Percentiles rank a stretch among this genome's conserved stretches.
phyloP scores from a whole-genome alignment of 2,113 vertebrate genomes.

The Herpailurus yagouaroundi region DNA sequence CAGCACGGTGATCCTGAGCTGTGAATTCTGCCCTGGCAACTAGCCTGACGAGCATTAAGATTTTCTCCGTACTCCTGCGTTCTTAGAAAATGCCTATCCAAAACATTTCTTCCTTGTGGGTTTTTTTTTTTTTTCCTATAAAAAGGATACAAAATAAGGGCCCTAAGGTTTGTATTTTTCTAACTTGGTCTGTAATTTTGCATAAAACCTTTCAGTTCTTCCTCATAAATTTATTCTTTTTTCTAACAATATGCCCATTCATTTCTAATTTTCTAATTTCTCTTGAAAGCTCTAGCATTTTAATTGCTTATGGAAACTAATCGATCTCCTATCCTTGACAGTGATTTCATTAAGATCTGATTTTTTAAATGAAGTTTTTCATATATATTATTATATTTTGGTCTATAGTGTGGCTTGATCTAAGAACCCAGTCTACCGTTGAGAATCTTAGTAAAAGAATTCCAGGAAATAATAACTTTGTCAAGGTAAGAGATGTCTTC shows the following conservation, averaged over 20 bases:
- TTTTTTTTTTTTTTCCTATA: conserved; percentile 2
- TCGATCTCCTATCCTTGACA: conserved; percentile 55
- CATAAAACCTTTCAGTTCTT: conserved; percentile 60
- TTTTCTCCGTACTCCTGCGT: conserved; percentile 17
- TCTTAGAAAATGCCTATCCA: conserved; percentile 42
- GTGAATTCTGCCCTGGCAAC: background rate
- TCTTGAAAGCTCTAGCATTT: conserved; percentile 69
- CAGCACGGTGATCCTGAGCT: background rate
- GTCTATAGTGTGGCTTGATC: conserved; percentile 95
- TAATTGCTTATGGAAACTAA: conserved; percentile 76
- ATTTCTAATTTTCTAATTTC: conserved; percentile 78
- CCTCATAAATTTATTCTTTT: conserved; percentile 64
- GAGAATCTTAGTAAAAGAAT: conserved; percentile 95
- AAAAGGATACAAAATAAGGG: conserved; percentile 42
- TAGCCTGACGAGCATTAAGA: background rate
- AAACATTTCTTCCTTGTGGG: background rate
- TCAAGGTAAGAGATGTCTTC: conserved; percentile 90
- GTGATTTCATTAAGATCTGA: conserved; percentile 65
- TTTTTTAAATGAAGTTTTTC: conserved; percentile 66
- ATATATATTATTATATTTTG: conserved; percentile 70
- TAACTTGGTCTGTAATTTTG: conserved; percentile 67
- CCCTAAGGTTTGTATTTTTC: conserved; percentile 68
- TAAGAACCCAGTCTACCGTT: conserved; percentile 97
- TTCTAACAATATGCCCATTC: conserved; percentile 72
- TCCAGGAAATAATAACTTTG: conserved; percentile 94